Base-by-base conservation (phyloP, 2,888 invertebrate genomes). In the Myopa testacea region DNA sequence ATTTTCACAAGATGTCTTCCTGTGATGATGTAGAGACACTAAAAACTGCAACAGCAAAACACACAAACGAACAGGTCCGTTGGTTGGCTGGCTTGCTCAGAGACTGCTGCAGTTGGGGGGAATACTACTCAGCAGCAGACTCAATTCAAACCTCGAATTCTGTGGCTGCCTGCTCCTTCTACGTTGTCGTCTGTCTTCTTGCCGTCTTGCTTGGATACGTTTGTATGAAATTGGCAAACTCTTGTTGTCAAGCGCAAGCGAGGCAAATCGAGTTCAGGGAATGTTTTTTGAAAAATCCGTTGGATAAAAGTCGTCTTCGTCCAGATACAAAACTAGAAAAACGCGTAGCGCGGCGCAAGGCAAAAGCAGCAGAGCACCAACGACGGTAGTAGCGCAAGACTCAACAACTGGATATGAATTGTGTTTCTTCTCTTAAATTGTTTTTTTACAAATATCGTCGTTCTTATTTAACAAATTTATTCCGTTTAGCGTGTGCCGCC, bases 1-100 rank as follows among this genome's bases (percentile, higher is more conserved):
- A 70, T 77, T 76, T 77, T 77, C 72, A 71, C 77, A 77, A 77
- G 77, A 77, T 77, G 77, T 77, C 77, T 77, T 77, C 77, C 72
- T 77, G 76, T 70, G 70, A 76, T 76, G 62, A 76, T 76, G 62
- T 76, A 76, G 70, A 75, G 40, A 76, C 75, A 70, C 76, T 63
- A 70, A 76, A 74, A 75, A 67, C 38, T 67, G 67, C 75, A 75
- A 67, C 58, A 67, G 38, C 58, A 60, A 37, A 55, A 68, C 75
- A 55, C 75, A 67, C 74, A 55, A 50, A 38, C 38, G 26, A 55
- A 75, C 75, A 75, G 40, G 26, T 52, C 34, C 55, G 58, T 50
- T 26, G 34, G 75, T 75, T 68, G 67, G 67, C 16, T 63, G 8
- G 38, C 52, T 58, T 52, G 67, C 63, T 60, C 72, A 60, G 74